phyloP scores from a whole-genome alignment of 2,797 vertebrate genomes.

The Cryptoprocta ferox region DNA sequence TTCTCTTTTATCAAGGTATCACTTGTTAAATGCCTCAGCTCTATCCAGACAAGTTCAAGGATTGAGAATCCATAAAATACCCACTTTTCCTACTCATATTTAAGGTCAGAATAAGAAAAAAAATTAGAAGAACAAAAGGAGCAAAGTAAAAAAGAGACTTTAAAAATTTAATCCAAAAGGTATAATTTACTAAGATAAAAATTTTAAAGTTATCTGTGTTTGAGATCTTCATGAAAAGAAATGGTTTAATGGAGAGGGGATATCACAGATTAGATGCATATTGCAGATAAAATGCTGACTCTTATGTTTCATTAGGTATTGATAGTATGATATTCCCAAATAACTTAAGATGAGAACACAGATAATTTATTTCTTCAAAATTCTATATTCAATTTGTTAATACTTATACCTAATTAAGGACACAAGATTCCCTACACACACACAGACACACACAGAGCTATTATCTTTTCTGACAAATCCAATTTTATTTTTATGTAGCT shows the following conservation, averaged over 20 bases:
- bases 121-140: neutral
- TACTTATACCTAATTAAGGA: constrained; percentile 43
- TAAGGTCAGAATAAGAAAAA: neutral
- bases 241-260: neutral
- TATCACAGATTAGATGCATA: constrained; percentile 1
- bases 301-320: neutral
- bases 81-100: neutral
- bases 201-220: neutral
- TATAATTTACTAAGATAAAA: neutral
- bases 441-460: neutral
- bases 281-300: neutral
- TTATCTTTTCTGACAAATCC: constrained; percentile 40
- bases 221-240: constrained; percentile 37
- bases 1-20: neutral
- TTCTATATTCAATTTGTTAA: constrained; percentile 22
- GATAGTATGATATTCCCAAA: neutral
- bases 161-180: neutral
- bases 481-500: constrained; percentile 55
- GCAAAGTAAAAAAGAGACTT: neutral
- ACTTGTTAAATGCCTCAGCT: constrained; percentile 32
- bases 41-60: constrained; percentile 21
- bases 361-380: constrained; percentile 43
- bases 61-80: neutral
- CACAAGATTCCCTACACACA: neutral
- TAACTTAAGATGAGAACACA: constrained; percentile 43